Base-by-base conservation (phyloP, 1,140 invertebrate genomes). In the Cheumatopsyche charites region DNA sequence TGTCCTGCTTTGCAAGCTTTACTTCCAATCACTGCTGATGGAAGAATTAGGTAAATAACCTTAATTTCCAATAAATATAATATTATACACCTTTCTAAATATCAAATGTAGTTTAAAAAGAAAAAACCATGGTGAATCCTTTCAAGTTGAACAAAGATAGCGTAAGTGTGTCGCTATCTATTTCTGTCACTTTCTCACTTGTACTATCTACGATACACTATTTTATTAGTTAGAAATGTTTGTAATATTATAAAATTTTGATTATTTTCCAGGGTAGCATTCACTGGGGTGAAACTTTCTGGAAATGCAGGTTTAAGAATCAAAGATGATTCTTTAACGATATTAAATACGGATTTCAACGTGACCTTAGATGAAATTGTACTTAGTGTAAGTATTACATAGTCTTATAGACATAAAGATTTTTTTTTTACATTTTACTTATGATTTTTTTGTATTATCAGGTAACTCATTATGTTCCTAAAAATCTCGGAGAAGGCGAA, bases 401-500 rank as follows among this genome's bases (percentile, higher is more conserved):
- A 4, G 29, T 36, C 9, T 36, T 36, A 36, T 36, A n/a, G n/a
- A n/a, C n/a, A n/a, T n/a, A n/a, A n/a, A 13, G 41, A 42, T 47
- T 17, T n/a, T 47, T 17, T 65, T 65, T 65, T 41, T 42, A 65
- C n/a, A n/a, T n/a, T 43, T 42, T 42, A 21, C 2, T 43, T 65
- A 42, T n/a, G n/a, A n/a, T n/a, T 62, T 26, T 62, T 36, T 21
- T 62, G 6, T 36, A 65, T 42, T 21, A 67, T 13, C 6, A 76
- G 75, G 75, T 76, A 9, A 71, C 66, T 9, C 70, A 74, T 61
- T 72, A 72, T 70, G 72, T 72, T 52, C 75, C 75, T 21, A 76
- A 73, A 67, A 26, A 36, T 2, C 67, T 62, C 15, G 70, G 70
- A 12, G 72, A 66, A 6, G 72, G 74, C 42, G 75, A 76, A 72